Base-by-base conservation (phyloP, 2,888 invertebrate genomes). In the Metellina segmentata region DNA sequence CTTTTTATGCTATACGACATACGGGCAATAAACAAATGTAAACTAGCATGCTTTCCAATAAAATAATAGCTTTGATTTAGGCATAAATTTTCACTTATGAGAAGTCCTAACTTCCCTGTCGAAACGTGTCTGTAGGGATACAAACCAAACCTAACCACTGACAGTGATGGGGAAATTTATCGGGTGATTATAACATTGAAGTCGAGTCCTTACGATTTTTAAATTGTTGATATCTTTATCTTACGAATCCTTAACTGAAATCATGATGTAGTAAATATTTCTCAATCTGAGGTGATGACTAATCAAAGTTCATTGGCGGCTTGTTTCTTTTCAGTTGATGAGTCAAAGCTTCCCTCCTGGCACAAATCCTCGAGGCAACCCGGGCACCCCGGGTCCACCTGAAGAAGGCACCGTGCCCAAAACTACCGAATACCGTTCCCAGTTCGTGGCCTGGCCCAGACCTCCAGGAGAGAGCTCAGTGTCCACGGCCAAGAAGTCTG, bases 361-460 rank as follows among this genome's bases (percentile, higher is more conserved):
- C 48, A 71, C 78, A 20, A 85, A 85, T 51, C 72, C 90, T 85
- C 90, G 85, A 52, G 90, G 85, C 52, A 83, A 85, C 85, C 90
- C 90, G 82, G 86, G 83, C 61, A 87, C 77, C 20, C 81, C 79
- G 34, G 81, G 82, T 20, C 61, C 34, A 6, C 71, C 77, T 61
- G 82, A 78, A 9, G 85, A 85, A 16, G 70, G 53, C n/a, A 34
- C n/a, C 69, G n/a, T 87, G 69, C 90, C 91, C 75, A 93, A 93
- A 79, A 90, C 90, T 79, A 93, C 92, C 53, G 93, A 93, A 77
- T 93, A 93, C 85, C 86, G 93, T n/a, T 92, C 93, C 71, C 92
- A 92, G 83, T 93, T 90, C 77, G 90, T 92, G 79, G 93, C 92
- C 34, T 93, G 88, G 87, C 90, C 92, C 6, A 75, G 87, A n/a